Percentiles rank a stretch among this genome's conserved stretches.
Evolutionary conservation across 2,888 invertebrate genomes (phyloP).

Genomic region (Pachycephus smyrnensis): DNA sequence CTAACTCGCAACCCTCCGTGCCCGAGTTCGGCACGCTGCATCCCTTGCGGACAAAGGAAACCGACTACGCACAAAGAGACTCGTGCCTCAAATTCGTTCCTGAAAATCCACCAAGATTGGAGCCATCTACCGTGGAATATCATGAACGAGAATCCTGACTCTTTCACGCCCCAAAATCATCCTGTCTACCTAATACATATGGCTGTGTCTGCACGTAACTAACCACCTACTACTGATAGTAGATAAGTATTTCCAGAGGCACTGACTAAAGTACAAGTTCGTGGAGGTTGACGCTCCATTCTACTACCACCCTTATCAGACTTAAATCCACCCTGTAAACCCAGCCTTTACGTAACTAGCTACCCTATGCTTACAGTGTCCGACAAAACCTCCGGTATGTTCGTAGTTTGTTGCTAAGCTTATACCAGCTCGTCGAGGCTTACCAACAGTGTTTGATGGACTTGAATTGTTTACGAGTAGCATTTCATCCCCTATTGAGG

Average conservation of each 20-base stretch:
- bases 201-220: background rate
- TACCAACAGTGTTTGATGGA: background rate
- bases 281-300: background rate
- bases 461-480: background rate
- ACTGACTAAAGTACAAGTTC: background rate
- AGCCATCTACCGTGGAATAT: background rate
- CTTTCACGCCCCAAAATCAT: background rate
- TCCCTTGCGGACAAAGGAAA: conserved; percentile 26
- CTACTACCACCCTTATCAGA: background rate
- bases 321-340: background rate
- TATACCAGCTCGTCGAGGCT: background rate
- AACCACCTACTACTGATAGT: background rate
- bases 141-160: background rate
- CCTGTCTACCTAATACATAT: background rate
- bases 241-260: background rate
- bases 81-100: background rate
- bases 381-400: background rate
- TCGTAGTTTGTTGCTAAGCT: background rate
- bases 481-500: background rate
- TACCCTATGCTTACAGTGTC: background rate
- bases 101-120: background rate
- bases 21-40: conserved; percentile 41
- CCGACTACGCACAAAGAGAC: conserved; percentile 13
- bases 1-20: conserved; percentile 44
- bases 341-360: background rate